Conservation (phyloP, 2,888 invertebrate species). For the Heliconius ethilla region DNA sequence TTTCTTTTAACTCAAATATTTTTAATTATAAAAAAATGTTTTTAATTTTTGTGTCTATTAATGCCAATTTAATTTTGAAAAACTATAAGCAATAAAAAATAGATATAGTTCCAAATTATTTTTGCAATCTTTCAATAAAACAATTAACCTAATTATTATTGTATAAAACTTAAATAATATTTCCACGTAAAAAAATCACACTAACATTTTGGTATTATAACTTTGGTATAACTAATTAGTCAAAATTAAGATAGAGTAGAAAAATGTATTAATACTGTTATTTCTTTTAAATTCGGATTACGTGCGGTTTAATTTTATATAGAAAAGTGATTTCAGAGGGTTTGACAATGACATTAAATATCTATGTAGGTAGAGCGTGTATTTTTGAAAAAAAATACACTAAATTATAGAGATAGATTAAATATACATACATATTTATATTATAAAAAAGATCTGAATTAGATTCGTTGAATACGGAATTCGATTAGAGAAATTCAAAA, state of each 20-base stretch:
- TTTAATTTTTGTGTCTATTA: not conserved
- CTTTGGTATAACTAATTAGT: conserved; percentile 8
- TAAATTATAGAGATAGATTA: not conserved
- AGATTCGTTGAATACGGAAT: conserved; percentile 5
- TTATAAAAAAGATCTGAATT: not conserved
- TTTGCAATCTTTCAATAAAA: no score
- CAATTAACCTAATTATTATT: not conserved
- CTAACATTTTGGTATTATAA: conserved; percentile 14
- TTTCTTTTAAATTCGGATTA: conserved; percentile 27
- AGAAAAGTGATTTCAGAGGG: not conserved
- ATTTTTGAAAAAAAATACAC: not conserved
- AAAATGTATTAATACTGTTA: conserved; percentile 11
- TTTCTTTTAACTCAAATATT: conserved; percentile 20
- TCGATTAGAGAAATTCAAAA: not conserved
- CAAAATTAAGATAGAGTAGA: not conserved
- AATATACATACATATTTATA: not conserved
- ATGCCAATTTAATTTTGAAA: not conserved
- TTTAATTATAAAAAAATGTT: conserved; percentile 14
- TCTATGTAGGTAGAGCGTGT: not conserved
- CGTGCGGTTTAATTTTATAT: not conserved
- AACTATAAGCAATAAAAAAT: not conserved
- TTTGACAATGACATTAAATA: not conserved
- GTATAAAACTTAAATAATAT: not conserved
- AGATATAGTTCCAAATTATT: not conserved
- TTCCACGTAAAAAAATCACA: not conserved